Base-by-base conservation (phyloP, 2,888 invertebrate genomes). In the Tipula vernalis region DNA sequence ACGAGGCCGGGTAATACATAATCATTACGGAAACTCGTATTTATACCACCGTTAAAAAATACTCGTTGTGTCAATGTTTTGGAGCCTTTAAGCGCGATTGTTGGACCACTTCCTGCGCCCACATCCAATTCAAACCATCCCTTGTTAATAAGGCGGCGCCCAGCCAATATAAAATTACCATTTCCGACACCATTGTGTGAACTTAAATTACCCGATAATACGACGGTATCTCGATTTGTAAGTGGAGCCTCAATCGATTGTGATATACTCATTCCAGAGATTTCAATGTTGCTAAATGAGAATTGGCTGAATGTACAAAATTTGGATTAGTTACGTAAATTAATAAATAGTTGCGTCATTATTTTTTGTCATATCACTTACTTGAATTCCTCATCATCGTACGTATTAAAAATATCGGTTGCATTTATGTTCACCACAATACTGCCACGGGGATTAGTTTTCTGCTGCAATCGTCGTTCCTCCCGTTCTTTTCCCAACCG, bases 181-280 rank as follows among this genome's bases (percentile, higher is more conserved):
- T 88, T 90, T 89, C 96, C 97, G 88, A 95, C 96, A 18, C 98
- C 98, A 93, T 98, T 98, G 89, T 97, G 96, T 0, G 97, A 96
- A 87, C 94, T 95, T 87, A 97, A 93, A 89, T 96, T 95, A 6
- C 97, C 97, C 10, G 96, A 95, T 89, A 99, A 92, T 0, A 95
- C 95, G 88, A 96, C 94, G 0, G 97, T 98, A 89, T 99, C 97
- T 89, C 95, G 95, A 86, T 95, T 91, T 0, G 98, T 98, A 36
- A 99, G 92, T 0, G 98, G 98, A 85, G 97, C 96, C 91, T 99
- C 98, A 85, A 99, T 96, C 0, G 98, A 98, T 90, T 98, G 98
- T 28, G 95, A 94, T 90, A 98, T 96, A 85, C 95, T 96, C 96
- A 98, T 97, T 10, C 96, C 96, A n/a, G 96, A 97, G 44, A 98